Base-by-base conservation (phyloP, 2,888 invertebrate species). In the Lissocephala sabroskyi region DNA sequence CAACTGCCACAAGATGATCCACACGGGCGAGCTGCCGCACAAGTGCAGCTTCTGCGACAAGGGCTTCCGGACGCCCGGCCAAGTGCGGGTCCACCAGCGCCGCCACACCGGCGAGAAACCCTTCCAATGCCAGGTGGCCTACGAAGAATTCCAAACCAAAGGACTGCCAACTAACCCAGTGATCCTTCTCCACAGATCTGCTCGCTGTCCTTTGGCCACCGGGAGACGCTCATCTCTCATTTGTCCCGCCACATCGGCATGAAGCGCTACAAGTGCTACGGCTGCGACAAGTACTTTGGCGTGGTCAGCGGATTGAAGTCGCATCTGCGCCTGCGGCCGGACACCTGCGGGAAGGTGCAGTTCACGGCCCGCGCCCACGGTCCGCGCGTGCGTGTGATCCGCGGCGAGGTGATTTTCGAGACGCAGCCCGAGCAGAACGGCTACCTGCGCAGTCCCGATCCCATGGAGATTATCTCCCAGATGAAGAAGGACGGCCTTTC, bases 231-330 rank as follows among this genome's bases (percentile, higher is more conserved):
- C 4, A 82, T 82, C 26, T 80, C 82, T 0, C 82, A 82, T 56
- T 58, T 82, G 4, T 82, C 82, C 0, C 82, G 82, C 5, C 82
- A 82, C 54, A 82, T 82, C 49, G 83, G 82, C 42, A 82, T 82
- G 82, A 82, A 83, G 45, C 80, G 82, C 10, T 82, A 83, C 49
- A 83, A 82, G 52, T 82, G 82, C 49, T 82, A 82, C 43, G 80
- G 78, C 6, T 82, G 82, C 45, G 65, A 81, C 36, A 75, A 73
- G 40, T 67, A 74, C 42, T 82, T 82, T 53, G 79, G 81, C 2
- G 83, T 82, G 36, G 81, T 83, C 9, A 82, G 82, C 39, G 82
- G 82, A 0, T 53, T 82, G 6, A 79, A 81, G 9, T 81, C 78
- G 1, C 82, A 82, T 65, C 81, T 82, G 2, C 63, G 67, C 0